A percentile compares a stretch with the other conserved stretches of the same genome.
phyloP scores from a whole-genome alignment of 2,888 invertebrate genomes.

The Scaptodrosophila latifasciaeformis region DNA sequence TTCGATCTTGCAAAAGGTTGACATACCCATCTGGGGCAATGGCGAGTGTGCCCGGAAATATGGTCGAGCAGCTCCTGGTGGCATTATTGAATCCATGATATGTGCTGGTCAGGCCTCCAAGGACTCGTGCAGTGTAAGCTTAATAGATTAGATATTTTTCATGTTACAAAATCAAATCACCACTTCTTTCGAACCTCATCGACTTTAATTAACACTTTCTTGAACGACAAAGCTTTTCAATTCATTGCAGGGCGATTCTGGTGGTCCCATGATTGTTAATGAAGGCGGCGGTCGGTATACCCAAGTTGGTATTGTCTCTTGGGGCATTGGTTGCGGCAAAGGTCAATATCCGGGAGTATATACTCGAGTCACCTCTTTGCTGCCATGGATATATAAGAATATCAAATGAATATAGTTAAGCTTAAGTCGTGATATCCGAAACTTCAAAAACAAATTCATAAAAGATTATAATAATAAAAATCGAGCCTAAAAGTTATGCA shows the following conservation, averaged over 20 bases:
- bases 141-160: conserved; percentile 3
- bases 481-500: too few species aligned
- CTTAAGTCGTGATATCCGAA: conserved; percentile 60
- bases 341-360: conserved; percentile 94
- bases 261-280: conserved; percentile 89
- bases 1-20: conserved; percentile 86
- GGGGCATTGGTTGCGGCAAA: conserved; percentile 94
- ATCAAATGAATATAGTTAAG: conserved; percentile 76
- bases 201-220: not conserved
- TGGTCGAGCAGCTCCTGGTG: conserved; percentile 89
- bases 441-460: not conserved
- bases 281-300: conserved; percentile 84
- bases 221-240: not conserved
- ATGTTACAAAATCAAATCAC: too few species aligned
- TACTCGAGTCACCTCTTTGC: conserved; percentile 87
- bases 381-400: conserved; percentile 92
- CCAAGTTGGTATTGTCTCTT: conserved; percentile 91
- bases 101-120: conserved; percentile 89
- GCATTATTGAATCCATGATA: conserved; percentile 90
- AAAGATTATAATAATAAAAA: conserved; percentile 1
- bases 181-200: not conserved
- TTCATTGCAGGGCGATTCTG: conserved; percentile 85
- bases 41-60: conserved; percentile 86
- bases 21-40: conserved; percentile 89
- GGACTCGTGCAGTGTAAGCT: conserved; percentile 92